Percentiles rank a stretch among this genome's conserved stretches.
These are phyloP conservation scores for Chloropsis hardwickii DNA, from an alignment of 2,113 vertebrate genomes.

Conservation along the genomic window DNA sequence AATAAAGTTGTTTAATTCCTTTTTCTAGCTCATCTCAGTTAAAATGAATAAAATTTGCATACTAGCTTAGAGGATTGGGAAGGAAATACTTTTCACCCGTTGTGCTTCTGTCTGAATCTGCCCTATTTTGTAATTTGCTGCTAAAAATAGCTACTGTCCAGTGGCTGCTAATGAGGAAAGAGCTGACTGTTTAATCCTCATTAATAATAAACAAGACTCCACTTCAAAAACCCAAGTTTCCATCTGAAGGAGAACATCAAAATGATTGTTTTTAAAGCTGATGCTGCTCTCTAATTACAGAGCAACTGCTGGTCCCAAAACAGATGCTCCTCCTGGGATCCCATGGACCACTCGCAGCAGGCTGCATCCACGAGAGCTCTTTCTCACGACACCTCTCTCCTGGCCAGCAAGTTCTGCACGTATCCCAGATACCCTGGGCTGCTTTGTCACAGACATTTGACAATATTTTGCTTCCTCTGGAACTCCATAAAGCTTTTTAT, in stretches of 20 bases:
- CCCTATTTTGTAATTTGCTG: background rate
- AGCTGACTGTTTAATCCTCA: background rate
- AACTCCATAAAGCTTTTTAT: background rate
- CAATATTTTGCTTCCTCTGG: background rate
- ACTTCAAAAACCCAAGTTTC: background rate
- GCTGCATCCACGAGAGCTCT: conserved; percentile 26
- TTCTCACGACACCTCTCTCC: conserved; percentile 60
- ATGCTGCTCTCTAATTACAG: conserved; percentile 19
- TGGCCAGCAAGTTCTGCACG: conserved; percentile 43
- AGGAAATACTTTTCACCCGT: background rate
- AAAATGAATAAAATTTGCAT: background rate
- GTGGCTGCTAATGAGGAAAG: background rate
- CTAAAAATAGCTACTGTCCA: background rate
- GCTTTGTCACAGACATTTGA: background rate
- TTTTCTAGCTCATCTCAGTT: background rate
- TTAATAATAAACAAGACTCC: background rate
- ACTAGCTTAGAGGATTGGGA: background rate
- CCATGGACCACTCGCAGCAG: conserved; percentile 50
- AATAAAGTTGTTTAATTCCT: background rate
- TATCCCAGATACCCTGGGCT: background rate
- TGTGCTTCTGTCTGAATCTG: background rate
- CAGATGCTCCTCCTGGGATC: conserved; percentile 27
- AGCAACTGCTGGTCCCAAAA: background rate
- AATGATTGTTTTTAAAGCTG: conserved; percentile 45
- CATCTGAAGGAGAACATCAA: background rate